Base-by-base conservation (phyloP, 2,888 invertebrate genomes). In the Schizotus pectinicornis region DNA sequence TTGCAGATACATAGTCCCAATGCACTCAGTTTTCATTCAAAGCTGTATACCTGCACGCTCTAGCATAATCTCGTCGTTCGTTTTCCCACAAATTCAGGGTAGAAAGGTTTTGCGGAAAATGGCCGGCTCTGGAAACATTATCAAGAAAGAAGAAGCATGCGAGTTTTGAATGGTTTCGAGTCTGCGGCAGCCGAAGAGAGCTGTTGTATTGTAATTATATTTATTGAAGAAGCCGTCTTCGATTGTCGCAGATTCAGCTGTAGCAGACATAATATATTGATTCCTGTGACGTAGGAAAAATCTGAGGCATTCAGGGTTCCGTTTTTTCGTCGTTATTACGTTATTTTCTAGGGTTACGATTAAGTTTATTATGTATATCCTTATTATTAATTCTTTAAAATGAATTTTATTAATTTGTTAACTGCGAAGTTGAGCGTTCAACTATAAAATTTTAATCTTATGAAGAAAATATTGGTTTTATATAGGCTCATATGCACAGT, bases 271-370 rank as follows among this genome's bases (percentile, higher is more conserved):
- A 38, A 47, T 35, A 34, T 14, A 51, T 50, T 58, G 39, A 8
- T 47, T 47, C 41, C 35, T 57, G 31, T 52, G 31, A 55, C 45
- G 35, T 50, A 45, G 60, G 52, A 41, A 35, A 54, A 62, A 66
- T 68, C 63, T 71, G 70, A 70, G 73, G 72, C 74, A 69, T 74
- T 71, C 74, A 74, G 74, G 74, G 74, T 74, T 73, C 70, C 64
- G 59, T 55, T 56, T 66, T 62, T 63, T 57, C 61, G 59, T 64
- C 59, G 56, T 63, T 63, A 59, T 52, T 59, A 56, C 60, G 59
- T 56, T 61, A 61, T 64, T 65, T 48, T 47, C 47, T 54, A 54
- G 54, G 39, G 47, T 46, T 67, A 63, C 61, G 45, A 62, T 67
- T 67, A 63, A 63, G 63, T 64, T 67, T 64, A 51, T 61, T 56